A percentile compares a stretch with the other conserved stretches of the same genome.
Evolutionary conservation across 2,797 vertebrate genomes (phyloP).

Genomic region (Chaetophractus vellerosus): DNA sequence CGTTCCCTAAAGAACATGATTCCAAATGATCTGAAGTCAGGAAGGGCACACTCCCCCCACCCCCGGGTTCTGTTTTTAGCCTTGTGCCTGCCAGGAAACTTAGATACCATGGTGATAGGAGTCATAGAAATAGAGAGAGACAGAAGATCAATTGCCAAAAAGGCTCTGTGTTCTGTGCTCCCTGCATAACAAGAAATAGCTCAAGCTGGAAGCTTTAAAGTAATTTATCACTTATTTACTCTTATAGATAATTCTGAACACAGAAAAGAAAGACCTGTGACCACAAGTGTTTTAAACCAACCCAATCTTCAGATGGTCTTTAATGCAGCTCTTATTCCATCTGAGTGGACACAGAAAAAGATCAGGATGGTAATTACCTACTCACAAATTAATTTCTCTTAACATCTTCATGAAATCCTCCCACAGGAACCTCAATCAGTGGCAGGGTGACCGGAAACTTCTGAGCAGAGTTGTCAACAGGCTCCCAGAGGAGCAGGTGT

Average conservation of each 20-base stretch:
- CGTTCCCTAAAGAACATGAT: constrained; percentile 2
- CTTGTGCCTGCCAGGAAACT: constrained; percentile 28
- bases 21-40: constrained; percentile 13
- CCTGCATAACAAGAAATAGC: fast-evolving
- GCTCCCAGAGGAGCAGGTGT: too few species aligned
- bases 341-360: neutral
- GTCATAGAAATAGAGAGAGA: constrained; percentile 51
- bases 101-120: constrained; percentile 75
- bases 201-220: neutral
- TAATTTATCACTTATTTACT: neutral
- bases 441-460: neutral
- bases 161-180: neutral
- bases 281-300: neutral
- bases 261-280: neutral
- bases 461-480: too few species aligned
- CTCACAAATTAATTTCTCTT: fast-evolving
- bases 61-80: constrained; percentile 78
- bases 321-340: neutral
- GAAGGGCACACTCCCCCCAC: constrained; percentile 65
- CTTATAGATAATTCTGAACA: neutral
- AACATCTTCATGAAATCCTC: neutral
- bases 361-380: fast-evolving
- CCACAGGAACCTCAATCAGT: fast-evolving
- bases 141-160: neutral
- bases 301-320: neutral